These are phyloP conservation scores for Ptiloglossa arizonensis DNA, from an alignment of 1,140 invertebrate species.

Conservation along the genomic window DNA sequence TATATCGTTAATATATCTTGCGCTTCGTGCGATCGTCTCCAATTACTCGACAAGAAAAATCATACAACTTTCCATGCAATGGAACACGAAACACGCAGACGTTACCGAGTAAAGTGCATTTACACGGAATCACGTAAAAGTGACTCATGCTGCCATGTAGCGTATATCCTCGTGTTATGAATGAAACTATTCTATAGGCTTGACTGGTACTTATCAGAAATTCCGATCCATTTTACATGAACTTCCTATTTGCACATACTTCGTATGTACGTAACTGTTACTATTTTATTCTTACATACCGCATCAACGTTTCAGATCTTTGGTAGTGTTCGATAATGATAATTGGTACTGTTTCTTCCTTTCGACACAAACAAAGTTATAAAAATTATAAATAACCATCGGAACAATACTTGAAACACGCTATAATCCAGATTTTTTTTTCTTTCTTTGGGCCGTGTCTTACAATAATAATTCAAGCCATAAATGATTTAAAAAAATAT, in stretches of 20 bases:
- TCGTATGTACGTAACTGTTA: background rate
- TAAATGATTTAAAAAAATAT: too few species aligned
- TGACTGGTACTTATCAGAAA: constrained; percentile 3
- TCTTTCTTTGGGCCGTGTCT: too few species aligned
- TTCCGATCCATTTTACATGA: constrained; percentile 15
- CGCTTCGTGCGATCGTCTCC: too few species aligned
- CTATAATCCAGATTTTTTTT: too few species aligned
- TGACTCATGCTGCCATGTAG: constrained; percentile 19
- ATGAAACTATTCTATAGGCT: constrained; percentile 41
- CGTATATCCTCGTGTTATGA: constrained; percentile 29
- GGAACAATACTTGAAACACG: too few species aligned
- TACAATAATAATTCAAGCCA: too few species aligned
- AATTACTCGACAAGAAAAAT: background rate
- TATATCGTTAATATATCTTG: background rate
- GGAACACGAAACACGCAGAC: background rate
- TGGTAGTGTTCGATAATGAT: too few species aligned
- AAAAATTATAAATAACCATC: too few species aligned
- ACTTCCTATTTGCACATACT: background rate
- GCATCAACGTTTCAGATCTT: background rate
- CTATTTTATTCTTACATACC: constrained; percentile 16
- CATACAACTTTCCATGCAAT: background rate
- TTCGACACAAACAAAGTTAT: too few species aligned
- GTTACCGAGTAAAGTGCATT: background rate
- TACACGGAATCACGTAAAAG: constrained; percentile 30
- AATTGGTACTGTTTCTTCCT: too few species aligned